These are phyloP conservation scores for Vanacampus margaritifer DNA, from an alignment of 2,113 vertebrate species.

Conservation along the genomic window DNA sequence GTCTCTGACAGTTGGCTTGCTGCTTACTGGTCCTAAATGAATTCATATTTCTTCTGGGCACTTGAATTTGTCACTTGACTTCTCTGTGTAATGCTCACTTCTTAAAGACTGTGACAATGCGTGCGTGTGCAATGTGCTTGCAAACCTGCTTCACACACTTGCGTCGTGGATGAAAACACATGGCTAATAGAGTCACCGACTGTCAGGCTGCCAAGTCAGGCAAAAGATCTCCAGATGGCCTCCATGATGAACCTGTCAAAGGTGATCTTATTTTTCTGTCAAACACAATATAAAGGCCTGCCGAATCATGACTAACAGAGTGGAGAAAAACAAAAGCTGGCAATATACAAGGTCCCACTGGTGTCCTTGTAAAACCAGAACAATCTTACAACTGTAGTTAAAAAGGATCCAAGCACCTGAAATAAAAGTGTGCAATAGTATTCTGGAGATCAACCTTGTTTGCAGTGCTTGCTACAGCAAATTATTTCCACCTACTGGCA, in stretches of 20 bases:
- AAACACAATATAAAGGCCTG: slow-evolving; percentile 37
- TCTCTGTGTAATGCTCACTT: slow-evolving; percentile 63
- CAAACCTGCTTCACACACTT: slow-evolving; percentile 29
- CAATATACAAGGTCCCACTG: not conserved
- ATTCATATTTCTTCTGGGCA: slow-evolving; percentile 73
- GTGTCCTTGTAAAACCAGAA: not conserved
- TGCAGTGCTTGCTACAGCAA: not conserved
- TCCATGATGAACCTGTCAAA: slow-evolving; percentile 62
- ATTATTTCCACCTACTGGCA: not conserved
- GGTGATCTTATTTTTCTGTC: slow-evolving; percentile 48
- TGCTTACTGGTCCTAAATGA: slow-evolving; percentile 70
- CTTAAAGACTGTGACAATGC: slow-evolving; percentile 32
- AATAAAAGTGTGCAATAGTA: not conserved
- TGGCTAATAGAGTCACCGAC: slow-evolving; percentile 55
- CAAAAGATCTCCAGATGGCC: slow-evolving; percentile 39
- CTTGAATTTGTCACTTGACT: slow-evolving; percentile 73
- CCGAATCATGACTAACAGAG: slow-evolving; percentile 31
- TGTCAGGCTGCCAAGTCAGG: slow-evolving; percentile 47
- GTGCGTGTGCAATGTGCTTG: slow-evolving; percentile 39
- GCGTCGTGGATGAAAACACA: slow-evolving; percentile 57
- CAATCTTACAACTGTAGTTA: not conserved
- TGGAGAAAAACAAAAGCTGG: slow-evolving; percentile 13
- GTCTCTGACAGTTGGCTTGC: slow-evolving; percentile 61
- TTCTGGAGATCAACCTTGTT: not conserved
- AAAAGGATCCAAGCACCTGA: not conserved